phyloP scores from a whole-genome alignment of 2,797 vertebrate species.

The Rhinophrynus dorsalis region DNA sequence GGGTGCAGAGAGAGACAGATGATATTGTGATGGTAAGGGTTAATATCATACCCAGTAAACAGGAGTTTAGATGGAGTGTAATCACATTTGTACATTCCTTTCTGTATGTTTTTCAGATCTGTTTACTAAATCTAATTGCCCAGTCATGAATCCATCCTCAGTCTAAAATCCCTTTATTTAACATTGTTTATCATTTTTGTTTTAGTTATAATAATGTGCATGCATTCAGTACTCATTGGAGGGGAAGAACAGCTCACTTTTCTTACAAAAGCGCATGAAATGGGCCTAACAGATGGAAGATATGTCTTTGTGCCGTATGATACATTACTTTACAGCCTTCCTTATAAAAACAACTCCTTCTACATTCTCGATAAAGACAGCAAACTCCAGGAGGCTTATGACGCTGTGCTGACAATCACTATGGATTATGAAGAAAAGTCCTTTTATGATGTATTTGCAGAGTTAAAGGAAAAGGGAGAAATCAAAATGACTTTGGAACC shows the following conservation, averaged over 20 bases:
- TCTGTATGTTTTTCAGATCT: too few relatives aligned
- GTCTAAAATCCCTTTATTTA: not conserved
- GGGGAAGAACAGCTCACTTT: slow-evolving; percentile 79
- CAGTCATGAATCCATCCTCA: not conserved
- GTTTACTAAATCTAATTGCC: too few relatives aligned
- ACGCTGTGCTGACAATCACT: slow-evolving; percentile 88
- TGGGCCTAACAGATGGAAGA: slow-evolving; percentile 84
- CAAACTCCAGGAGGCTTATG: slow-evolving; percentile 80
- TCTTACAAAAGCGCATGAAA: slow-evolving; percentile 80
- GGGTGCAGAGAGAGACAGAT: too few relatives aligned
- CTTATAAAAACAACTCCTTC: slow-evolving; percentile 79
- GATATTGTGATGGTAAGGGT: too few relatives aligned
- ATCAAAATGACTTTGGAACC: slow-evolving; percentile 64
- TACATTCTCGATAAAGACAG: slow-evolving; percentile 71
- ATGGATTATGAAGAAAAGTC: slow-evolving; percentile 80
- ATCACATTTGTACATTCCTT: too few relatives aligned
- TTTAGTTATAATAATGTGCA: slow-evolving; percentile 91
- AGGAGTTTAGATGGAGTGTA: too few relatives aligned
- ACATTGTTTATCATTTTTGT: slow-evolving; percentile 21
- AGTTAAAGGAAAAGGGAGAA: slow-evolving; percentile 71
- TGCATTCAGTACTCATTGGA: slow-evolving; percentile 86
- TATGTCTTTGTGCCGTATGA: slow-evolving; percentile 89
- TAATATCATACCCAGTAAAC: too few relatives aligned
- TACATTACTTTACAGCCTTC: slow-evolving; percentile 86
- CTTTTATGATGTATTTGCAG: slow-evolving; percentile 79